phyloP scores from a whole-genome alignment of 2,888 invertebrate genomes.

The Gibbula magus region DNA sequence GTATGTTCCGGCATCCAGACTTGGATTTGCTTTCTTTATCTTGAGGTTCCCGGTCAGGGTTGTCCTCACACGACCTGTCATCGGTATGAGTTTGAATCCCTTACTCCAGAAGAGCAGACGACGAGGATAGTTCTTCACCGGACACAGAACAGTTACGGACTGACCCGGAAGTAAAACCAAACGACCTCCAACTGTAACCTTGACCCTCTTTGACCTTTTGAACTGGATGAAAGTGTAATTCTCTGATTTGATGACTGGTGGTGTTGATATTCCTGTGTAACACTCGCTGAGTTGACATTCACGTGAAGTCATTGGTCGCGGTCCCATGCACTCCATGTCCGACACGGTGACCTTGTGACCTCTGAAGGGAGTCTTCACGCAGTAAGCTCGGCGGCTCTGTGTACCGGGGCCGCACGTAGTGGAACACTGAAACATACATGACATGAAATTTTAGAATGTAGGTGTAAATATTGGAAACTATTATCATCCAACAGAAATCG shows the following conservation, averaged over 20 bases:
- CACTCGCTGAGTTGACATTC: slow-evolving; percentile 58
- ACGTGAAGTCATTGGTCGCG: slow-evolving; percentile 48
- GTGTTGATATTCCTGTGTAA: slow-evolving; percentile 42
- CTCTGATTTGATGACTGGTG: slow-evolving; percentile 56
- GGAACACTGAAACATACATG: slow-evolving; percentile 83
- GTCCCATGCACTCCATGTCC: slow-evolving; percentile 51
- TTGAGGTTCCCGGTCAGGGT: slow-evolving; percentile 58
- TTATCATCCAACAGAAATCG: no score
- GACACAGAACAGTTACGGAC: slow-evolving; percentile 63
- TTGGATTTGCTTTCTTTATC: slow-evolving; percentile 57
- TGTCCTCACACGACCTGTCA: slow-evolving; percentile 57
- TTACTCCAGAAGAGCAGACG: slow-evolving; percentile 66
- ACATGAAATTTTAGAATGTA: background rate
- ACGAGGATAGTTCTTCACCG: slow-evolving; percentile 63
- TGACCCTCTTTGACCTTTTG: slow-evolving; percentile 53
- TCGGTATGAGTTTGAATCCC: slow-evolving; percentile 56
- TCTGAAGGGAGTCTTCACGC: slow-evolving; percentile 77
- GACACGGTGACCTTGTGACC: slow-evolving; percentile 55
- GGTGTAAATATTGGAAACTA: background rate
- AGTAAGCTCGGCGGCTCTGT: slow-evolving; percentile 89
- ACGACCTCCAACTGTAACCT: slow-evolving; percentile 52
- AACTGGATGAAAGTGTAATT: slow-evolving; percentile 64
- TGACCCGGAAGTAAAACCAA: slow-evolving; percentile 63
- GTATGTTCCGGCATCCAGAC: slow-evolving; percentile 56
- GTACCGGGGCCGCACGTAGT: slow-evolving; percentile 90